Base-by-base conservation (phyloP, 2,888 invertebrate genomes). In the Cantharis nigra region DNA sequence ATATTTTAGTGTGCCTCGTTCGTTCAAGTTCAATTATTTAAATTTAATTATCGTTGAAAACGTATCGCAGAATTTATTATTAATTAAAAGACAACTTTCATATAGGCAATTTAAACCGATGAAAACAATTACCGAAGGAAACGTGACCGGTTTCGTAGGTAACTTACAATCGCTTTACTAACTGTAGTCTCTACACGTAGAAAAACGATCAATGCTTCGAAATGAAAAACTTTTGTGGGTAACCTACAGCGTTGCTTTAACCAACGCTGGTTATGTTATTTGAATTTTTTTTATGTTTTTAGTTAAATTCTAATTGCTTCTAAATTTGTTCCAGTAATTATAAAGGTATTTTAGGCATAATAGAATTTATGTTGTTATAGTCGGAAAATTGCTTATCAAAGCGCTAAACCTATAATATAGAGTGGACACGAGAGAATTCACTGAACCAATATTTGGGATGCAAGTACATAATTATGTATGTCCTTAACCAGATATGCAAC, bases 171-270 rank as follows among this genome's bases (percentile, higher is more conserved):
- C n/a, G 65, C 26, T 67, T 23, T 67, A 67, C 23, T 64, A n/a
- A 26, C 26, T 67, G 26, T 23, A 67, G 20, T 67, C 65, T 23
- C 20, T 67, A 16, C 65, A 67, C 65, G 65, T 67, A 67, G 65
- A 67, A 67, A 67, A 67, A 67, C 65, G 65, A 67, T 67, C 65
- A 67, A 67, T 67, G 65, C 65, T 23, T 67, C 65, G 26, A 67
- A 67, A 67, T 23, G 23, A 23, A 67, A 67, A 67, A 26, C 65
- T 67, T 67, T 49, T 49, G 49, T n/a, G 49, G 49, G 49, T 49
- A 49, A 49, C 49, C 49, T 49, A 49, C n/a, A 49, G 49, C 49
- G 49, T 49, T 49, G 49, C 49, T 49, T 49, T 49, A 49, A 49
- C 49, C 13, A 7, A n/a, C n/a, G 13, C n/a, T 2, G 49, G 49